Conservation (phyloP, 2,888 invertebrate species). For the Zonitis immaculata region DNA sequence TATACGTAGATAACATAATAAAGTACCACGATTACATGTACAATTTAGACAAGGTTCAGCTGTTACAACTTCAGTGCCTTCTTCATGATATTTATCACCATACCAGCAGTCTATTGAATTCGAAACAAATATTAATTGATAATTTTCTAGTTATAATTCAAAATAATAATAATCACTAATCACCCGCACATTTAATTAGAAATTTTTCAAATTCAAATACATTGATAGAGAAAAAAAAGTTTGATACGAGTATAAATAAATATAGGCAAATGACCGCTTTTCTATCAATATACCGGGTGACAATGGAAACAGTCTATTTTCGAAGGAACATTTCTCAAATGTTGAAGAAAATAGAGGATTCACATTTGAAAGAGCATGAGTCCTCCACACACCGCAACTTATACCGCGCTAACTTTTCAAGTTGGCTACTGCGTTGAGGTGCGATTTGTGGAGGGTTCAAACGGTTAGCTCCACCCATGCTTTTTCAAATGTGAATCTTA, state of each 20-base stretch:
- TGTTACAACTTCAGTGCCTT: constrained; percentile 62
- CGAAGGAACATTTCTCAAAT: too few species aligned
- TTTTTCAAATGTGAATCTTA: too few species aligned
- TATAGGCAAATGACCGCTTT: not conserved
- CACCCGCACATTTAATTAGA: too few species aligned
- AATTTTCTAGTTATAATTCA: too few species aligned
- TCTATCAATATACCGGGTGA: not conserved
- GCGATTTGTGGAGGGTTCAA: too few species aligned
- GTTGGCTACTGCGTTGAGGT: too few species aligned
- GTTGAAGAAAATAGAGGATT: too few species aligned
- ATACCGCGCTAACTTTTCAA: too few species aligned
- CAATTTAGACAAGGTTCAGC: constrained; percentile 75
- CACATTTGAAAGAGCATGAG: too few species aligned
- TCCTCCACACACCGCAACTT: too few species aligned
- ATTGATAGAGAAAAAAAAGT: not conserved
- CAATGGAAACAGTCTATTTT: too few species aligned
- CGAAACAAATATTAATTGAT: constrained; percentile 1
- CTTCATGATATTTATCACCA: constrained; percentile 63
- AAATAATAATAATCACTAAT: not conserved
- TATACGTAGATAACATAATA: constrained; percentile 71
- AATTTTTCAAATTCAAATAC: not conserved
- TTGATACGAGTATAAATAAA: not conserved
- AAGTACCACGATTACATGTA: constrained; percentile 65
- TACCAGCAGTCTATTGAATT: constrained; percentile 63
- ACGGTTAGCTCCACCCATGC: too few species aligned